Evolutionary conservation across 2,888 invertebrate species (phyloP).

Genomic region (Gonocerus acuteangulatus): DNA sequence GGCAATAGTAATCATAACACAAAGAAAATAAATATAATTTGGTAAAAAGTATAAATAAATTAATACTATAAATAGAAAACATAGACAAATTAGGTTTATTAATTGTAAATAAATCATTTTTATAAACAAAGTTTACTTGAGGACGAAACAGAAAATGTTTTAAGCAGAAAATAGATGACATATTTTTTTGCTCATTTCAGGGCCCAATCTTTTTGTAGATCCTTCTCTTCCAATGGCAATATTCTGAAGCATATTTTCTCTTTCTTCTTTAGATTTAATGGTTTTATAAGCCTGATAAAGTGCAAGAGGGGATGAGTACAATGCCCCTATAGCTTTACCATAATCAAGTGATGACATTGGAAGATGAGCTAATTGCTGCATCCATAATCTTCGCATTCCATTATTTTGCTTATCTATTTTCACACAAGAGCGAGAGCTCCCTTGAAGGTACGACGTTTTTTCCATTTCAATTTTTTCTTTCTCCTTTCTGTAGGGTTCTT

Average conservation of each 20-base stretch:
- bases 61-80: too few relatives aligned
- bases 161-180: not conserved
- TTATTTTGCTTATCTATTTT: slow-evolving; percentile 1
- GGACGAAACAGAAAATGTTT: too few relatives aligned
- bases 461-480: not conserved
- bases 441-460: not conserved
- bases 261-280: not conserved
- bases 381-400: slow-evolving; percentile 13
- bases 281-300: not conserved
- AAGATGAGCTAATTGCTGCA: slow-evolving; percentile 3
- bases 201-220: not conserved
- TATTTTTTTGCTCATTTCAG: not conserved
- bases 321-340: not conserved
- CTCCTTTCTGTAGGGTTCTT: not conserved
- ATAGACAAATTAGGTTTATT: too few relatives aligned
- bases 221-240: not conserved
- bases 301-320: not conserved
- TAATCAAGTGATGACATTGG: not conserved
- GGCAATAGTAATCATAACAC: too few relatives aligned
- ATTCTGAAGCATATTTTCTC: not conserved
- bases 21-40: too few relatives aligned
- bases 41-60: too few relatives aligned
- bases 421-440: not conserved
- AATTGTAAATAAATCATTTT: too few relatives aligned
- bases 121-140: too few relatives aligned